Base-by-base conservation (phyloP, 2,113 vertebrate species). In the Pituophis catenifer region DNA sequence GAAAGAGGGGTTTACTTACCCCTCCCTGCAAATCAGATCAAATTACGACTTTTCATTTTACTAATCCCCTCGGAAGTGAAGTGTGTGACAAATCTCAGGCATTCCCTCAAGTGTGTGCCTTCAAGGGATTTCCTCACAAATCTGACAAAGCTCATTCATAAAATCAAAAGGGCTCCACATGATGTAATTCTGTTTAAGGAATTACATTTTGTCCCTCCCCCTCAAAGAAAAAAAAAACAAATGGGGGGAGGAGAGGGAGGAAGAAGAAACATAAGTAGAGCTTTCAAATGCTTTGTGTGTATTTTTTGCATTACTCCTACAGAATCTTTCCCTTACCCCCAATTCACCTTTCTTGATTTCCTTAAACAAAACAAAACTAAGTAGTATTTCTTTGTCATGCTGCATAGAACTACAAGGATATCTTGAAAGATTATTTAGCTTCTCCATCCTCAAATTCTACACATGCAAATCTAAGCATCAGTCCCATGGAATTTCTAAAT, bases 121-220 rank as follows among this genome's bases (percentile, higher is more conserved):
- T 97, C 90, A 92, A 96, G 95, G 96, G 94, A 97, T 97, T 97
- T 96, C 96, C 96, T 94, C 92, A 92, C 38, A 48, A 94, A 53
- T 91, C 44, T 70, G 70, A 95, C 6, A 65, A 50, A 96, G 94
- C 52, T 94, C 93, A 70, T 93, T 95, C 94, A 94, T 50, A 48
- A 91, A 93, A 91, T 90, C 6, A 38, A 89, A 89, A 89, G 94
- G n/a, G 92, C 50, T 89, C 93, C 38, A 52, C 5, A 5, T 0
- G 89, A 48, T 13, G 52, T 13, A 15, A 11, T 26, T 10, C 90
- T 70, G 11, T n/a, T 92, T 92, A 11, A 94, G 90, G 4, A 59
- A 44, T 0, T 0, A 54, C 23, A 75, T 38, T 57, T 53, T 0
- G 0, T 21, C 75, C 65, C 65, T 70, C 13, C 65, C 65, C 13